A percentile compares a stretch with the other conserved stretches of the same genome.
Evolutionary conservation across 2,113 vertebrate species (phyloP).

Genomic region (Sylvietta virens): DNA sequence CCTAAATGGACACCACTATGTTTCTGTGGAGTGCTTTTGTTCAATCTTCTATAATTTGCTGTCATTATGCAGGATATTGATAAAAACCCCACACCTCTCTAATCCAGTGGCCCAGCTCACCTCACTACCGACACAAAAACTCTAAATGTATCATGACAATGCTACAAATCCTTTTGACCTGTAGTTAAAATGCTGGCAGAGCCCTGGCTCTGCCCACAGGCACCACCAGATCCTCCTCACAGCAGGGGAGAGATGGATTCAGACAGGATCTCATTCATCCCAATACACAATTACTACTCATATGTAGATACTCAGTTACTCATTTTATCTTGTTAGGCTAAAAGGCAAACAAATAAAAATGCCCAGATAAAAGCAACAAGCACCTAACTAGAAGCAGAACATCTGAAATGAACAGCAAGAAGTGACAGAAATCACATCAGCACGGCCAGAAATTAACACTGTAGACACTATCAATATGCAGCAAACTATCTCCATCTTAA

Average conservation of each 20-base stretch:
- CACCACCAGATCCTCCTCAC: background rate
- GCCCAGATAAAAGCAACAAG: background rate
- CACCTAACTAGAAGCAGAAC: background rate
- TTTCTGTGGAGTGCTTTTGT: background rate
- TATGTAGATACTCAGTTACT: background rate
- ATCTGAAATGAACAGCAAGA: background rate
- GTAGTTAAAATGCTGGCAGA: background rate
- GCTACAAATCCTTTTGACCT: background rate
- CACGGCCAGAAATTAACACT: background rate
- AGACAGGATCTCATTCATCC: background rate
- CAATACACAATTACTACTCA: background rate
- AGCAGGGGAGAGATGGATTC: background rate
- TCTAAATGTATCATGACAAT: rapidly evolving
- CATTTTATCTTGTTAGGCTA: background rate
- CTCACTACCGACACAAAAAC: rapidly evolving
- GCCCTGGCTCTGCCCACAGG: background rate
- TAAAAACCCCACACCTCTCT: background rate
- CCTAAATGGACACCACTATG: rapidly evolving
- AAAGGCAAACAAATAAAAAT: constrained; percentile 21
- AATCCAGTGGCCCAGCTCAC: background rate
- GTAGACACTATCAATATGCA: background rate
- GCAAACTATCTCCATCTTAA: background rate
- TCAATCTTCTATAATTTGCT: background rate
- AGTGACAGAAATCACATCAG: background rate
- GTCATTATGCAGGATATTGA: rapidly evolving